phyloP scores from a whole-genome alignment of 2,888 invertebrate genomes.

The Chironomus tentans region DNA sequence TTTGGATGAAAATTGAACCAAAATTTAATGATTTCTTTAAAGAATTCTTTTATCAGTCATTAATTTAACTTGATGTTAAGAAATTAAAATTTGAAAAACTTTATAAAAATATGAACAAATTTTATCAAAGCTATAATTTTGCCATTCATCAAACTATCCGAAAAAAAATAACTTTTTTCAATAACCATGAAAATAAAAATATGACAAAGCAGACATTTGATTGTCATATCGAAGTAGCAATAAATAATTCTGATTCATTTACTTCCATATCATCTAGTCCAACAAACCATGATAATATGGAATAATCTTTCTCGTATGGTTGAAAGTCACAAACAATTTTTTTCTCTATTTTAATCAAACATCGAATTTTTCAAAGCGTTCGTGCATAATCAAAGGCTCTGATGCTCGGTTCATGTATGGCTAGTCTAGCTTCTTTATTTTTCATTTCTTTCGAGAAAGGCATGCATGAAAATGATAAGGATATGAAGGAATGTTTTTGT shows the following conservation, averaged over 20 bases:
- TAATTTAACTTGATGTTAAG: too few relatives aligned
- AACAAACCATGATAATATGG: background rate
- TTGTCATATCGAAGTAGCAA: background rate
- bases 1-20: too few relatives aligned
- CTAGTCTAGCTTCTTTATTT: background rate
- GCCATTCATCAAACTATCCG: too few relatives aligned
- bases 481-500: background rate
- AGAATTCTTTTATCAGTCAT: too few relatives aligned
- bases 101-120: too few relatives aligned
- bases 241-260: background rate
- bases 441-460: background rate
- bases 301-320: background rate
- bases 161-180: too few relatives aligned
- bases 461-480: background rate
- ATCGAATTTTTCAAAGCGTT: background rate
- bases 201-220: too few relatives aligned
- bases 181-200: too few relatives aligned
- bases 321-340: too few relatives aligned
- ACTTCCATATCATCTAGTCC: background rate
- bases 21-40: too few relatives aligned
- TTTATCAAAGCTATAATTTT: too few relatives aligned
- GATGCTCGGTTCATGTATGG: background rate
- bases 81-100: too few relatives aligned
- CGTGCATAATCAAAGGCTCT: constrained; percentile 16
- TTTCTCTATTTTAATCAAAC: background rate